phyloP scores from a whole-genome alignment of 2,888 invertebrate genomes.

The Eueremaeus valkanovi region DNA sequence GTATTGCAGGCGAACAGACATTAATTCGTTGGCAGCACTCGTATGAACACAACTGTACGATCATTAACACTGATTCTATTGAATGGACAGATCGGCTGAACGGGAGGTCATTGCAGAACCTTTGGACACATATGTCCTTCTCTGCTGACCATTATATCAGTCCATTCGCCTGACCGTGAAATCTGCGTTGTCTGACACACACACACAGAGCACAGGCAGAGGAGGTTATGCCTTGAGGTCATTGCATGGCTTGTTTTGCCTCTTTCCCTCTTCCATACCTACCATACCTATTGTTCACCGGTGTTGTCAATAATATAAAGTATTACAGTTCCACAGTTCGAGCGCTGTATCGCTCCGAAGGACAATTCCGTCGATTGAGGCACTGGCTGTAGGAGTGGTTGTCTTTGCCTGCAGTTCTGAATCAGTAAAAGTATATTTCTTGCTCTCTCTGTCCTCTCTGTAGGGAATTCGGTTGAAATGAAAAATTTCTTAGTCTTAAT shows the following conservation, averaged over 20 bases:
- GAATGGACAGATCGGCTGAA: no score
- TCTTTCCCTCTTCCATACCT: background rate
- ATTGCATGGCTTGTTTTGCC: background rate
- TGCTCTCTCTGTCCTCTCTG: no score
- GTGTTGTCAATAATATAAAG: background rate
- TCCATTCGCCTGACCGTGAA: constrained; percentile 5
- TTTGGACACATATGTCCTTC: background rate
- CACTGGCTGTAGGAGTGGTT: constrained; percentile 25
- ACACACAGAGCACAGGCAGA: background rate
- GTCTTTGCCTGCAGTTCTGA: background rate
- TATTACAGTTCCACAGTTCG: background rate
- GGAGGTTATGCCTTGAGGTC: background rate
- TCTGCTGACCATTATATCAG: background rate
- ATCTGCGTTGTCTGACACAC: constrained; percentile 3
- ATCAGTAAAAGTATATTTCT: background rate
- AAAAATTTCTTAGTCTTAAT: constrained; percentile 22
- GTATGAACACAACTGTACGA: no score
- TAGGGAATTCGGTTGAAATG: constrained; percentile 26
- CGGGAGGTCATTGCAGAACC: no score
- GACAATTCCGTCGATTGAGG: constrained; percentile 7
- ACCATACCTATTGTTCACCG: constrained; percentile 1
- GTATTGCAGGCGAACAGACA: background rate
- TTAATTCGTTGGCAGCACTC: background rate
- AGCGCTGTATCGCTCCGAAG: background rate
- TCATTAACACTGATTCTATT: background rate